Conservation (phyloP, 1,140 invertebrate species). For the Calephelis virginiensis region DNA sequence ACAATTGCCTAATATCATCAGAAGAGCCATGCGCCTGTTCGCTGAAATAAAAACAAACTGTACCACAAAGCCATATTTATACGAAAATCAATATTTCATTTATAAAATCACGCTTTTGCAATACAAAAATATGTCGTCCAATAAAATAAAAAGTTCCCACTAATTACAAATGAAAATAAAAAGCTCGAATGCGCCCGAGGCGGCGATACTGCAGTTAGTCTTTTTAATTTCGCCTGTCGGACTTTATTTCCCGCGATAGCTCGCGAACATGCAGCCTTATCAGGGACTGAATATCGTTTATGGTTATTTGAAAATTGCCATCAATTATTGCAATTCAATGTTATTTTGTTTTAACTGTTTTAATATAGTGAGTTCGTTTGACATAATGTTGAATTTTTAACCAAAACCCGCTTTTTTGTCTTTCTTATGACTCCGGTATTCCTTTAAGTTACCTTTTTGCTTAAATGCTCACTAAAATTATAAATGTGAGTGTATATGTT, state of each 20-base stretch:
- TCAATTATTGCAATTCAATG: slow-evolving; percentile 27
- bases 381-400: no score
- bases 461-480: no score
- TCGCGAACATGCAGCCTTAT: slow-evolving; percentile 29
- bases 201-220: slow-evolving; percentile 33
- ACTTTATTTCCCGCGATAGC: slow-evolving; percentile 37
- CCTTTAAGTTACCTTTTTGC: no score
- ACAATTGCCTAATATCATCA: no score
- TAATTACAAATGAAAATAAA: slow-evolving; percentile 16
- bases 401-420: no score
- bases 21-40: no score
- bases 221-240: slow-evolving; percentile 38
- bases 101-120: slow-evolving; percentile 10
- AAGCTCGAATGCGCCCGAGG: slow-evolving; percentile 22
- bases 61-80: no score
- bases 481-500: no score
- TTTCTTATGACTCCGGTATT: no score
- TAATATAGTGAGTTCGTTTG: no score
- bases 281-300: slow-evolving; percentile 26
- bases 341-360: slow-evolving; percentile 8
- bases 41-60: no score
- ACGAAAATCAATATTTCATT: slow-evolving; percentile 7
- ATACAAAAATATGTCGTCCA: slow-evolving; percentile 6
- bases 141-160: slow-evolving; percentile 14
- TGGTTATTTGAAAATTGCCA: slow-evolving; percentile 37